These are phyloP conservation scores for Drosophila novamexicana DNA, from an alignment of 1,140 invertebrate species.

Conservation along the genomic window DNA sequence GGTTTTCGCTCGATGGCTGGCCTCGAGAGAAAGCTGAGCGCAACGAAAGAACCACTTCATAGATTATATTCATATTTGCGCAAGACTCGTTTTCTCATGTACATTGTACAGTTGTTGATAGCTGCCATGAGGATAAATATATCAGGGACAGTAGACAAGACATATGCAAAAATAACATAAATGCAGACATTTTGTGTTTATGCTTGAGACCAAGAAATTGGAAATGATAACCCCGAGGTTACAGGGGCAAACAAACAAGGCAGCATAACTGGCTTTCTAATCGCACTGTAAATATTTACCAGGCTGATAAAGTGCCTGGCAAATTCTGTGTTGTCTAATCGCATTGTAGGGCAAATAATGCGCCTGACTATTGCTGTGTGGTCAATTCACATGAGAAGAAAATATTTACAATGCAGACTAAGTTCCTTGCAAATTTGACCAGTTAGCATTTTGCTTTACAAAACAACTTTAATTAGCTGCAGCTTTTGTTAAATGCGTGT, in stretches of 20 bases:
- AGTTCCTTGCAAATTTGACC: background rate
- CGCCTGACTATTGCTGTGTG: too few relatives aligned
- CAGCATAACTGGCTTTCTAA: too few relatives aligned
- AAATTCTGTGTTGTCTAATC: too few relatives aligned
- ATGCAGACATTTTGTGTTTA: too few relatives aligned
- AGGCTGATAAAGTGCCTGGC: background rate
- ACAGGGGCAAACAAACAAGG: background rate
- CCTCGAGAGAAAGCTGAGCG: conserved; percentile 35
- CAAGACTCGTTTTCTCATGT: conserved; percentile 3
- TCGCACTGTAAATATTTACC: background rate
- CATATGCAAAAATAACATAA: background rate
- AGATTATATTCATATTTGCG: conserved; percentile 8
- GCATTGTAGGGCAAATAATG: too few relatives aligned
- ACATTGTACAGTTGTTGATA: background rate
- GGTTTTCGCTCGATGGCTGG: conserved; percentile 7
- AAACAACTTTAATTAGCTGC: background rate
- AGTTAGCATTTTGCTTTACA: background rate
- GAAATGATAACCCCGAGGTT: background rate
- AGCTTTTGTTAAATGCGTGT: background rate
- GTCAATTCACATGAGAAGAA: too few relatives aligned
- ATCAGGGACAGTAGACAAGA: background rate
- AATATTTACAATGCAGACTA: background rate
- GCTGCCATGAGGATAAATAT: background rate
- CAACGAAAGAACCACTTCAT: conserved; percentile 21
- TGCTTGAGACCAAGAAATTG: background rate